Evolutionary conservation across 2,888 invertebrate species (phyloP).

Genomic region (Epistrophe eligans): DNA sequence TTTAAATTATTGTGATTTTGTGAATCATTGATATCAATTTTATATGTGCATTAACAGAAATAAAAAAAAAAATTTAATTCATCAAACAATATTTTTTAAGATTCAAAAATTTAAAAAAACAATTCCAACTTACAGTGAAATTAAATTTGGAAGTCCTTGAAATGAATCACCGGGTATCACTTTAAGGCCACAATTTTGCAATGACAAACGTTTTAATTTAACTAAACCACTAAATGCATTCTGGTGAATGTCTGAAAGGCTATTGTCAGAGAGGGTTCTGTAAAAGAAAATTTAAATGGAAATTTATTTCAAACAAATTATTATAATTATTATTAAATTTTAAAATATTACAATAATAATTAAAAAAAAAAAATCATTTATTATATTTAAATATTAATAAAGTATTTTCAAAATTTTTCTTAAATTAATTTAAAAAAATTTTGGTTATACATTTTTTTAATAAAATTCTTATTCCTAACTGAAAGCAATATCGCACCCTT

Average conservation of each 20-base stretch:
- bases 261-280: conserved; percentile 90
- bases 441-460: too few relatives aligned
- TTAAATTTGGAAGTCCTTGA: conserved; percentile 82
- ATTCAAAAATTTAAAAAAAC: not conserved
- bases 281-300: conserved; percentile 60
- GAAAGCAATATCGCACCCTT: too few relatives aligned
- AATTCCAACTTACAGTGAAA: conserved; percentile 82
- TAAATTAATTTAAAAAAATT: too few relatives aligned
- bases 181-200: conserved; percentile 84
- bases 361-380: too few relatives aligned
- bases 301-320: too few relatives aligned
- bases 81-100: not conserved
- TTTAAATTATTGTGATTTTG: conserved; percentile 34
- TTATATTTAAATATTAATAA: too few relatives aligned
- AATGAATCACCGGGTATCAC: conserved; percentile 83
- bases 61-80: conserved; percentile 27
- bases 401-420: too few relatives aligned
- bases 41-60: conserved; percentile 58
- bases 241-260: conserved; percentile 88
- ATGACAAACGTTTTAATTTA: conserved; percentile 83
- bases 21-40: conserved; percentile 59
- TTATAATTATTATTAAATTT: too few relatives aligned
- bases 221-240: conserved; percentile 86
- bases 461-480: too few relatives aligned
- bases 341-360: too few relatives aligned